phyloP scores from a whole-genome alignment of 2,113 vertebrate genomes.

The Limanda limanda region DNA sequence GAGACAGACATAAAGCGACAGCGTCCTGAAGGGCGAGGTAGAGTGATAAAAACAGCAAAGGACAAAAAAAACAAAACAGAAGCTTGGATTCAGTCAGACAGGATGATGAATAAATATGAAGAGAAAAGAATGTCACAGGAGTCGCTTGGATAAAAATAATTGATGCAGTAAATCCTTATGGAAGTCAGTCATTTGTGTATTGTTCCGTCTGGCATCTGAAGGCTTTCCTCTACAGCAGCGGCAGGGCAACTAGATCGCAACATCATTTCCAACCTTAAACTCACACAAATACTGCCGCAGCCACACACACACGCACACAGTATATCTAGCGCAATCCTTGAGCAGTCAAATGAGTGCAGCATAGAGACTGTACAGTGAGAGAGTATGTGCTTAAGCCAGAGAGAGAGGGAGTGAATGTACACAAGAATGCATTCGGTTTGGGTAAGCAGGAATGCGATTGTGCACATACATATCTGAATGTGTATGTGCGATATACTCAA shows the following conservation, averaged over 20 bases:
- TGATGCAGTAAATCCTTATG: constrained; percentile 46
- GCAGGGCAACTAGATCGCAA: constrained; percentile 51
- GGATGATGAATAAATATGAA: constrained; percentile 7
- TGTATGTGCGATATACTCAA: neutral
- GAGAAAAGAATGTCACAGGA: constrained; percentile 19
- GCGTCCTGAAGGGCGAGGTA: constrained; percentile 43
- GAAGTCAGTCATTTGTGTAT: constrained; percentile 42
- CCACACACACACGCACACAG: constrained; percentile 28
- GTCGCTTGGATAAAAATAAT: neutral
- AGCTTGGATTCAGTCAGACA: neutral
- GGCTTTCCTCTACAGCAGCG: constrained; percentile 41
- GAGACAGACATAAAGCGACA: constrained; percentile 47
- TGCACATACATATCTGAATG: neutral
- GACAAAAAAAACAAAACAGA: neutral
- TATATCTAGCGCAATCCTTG: constrained; percentile 42
- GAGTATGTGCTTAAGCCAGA: constrained; percentile 28
- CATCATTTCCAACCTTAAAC: constrained; percentile 23
- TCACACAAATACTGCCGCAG: constrained; percentile 25
- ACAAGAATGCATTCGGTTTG: constrained; percentile 3
- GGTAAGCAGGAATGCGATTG: constrained; percentile 11
- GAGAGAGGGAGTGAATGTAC: constrained; percentile 3
- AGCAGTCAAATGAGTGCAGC: constrained; percentile 42
- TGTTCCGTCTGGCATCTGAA: constrained; percentile 23
- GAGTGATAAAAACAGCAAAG: constrained; percentile 10
- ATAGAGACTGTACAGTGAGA: constrained; percentile 27